Conservation (phyloP, 2,113 vertebrate genomes). For the Carettochelys insculpta region DNA sequence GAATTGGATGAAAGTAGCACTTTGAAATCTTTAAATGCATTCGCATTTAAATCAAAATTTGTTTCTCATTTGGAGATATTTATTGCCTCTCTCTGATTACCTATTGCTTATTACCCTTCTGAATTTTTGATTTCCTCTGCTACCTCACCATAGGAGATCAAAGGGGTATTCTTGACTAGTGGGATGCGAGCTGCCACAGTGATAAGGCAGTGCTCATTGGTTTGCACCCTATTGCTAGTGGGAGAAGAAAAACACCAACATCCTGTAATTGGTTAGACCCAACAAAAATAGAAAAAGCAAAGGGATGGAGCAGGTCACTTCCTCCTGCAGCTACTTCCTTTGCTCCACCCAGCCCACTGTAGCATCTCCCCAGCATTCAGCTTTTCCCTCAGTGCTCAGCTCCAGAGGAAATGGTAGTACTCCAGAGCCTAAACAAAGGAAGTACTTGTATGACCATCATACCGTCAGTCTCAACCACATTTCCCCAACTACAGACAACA, state of each 20-base stretch:
- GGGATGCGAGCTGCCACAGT: neutral
- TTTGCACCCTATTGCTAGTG: neutral
- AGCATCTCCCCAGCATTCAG: neutral
- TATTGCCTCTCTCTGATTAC: neutral
- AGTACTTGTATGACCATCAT: neutral
- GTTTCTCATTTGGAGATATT: constrained; percentile 3
- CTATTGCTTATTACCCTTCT: neutral
- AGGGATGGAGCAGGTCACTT: neutral
- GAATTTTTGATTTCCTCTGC: neutral
- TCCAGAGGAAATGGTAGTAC: neutral
- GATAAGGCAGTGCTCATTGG: neutral
- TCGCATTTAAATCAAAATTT: neutral
- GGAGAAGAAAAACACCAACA: neutral
- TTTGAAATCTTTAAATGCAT: too few species aligned
- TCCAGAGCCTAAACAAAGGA: neutral
- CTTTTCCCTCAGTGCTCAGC: neutral
- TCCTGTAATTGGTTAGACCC: neutral
- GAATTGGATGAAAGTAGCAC: neutral
- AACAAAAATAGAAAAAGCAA: neutral
- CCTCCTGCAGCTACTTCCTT: neutral
- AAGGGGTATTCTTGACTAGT: rapidly evolving
- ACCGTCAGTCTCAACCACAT: neutral
- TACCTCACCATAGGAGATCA: neutral
- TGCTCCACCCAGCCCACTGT: neutral
- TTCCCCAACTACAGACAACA: neutral